A percentile compares a stretch with the other conserved stretches of the same genome.
Conservation (phyloP, 2,888 invertebrate species). For the Dynastes maya region DNA sequence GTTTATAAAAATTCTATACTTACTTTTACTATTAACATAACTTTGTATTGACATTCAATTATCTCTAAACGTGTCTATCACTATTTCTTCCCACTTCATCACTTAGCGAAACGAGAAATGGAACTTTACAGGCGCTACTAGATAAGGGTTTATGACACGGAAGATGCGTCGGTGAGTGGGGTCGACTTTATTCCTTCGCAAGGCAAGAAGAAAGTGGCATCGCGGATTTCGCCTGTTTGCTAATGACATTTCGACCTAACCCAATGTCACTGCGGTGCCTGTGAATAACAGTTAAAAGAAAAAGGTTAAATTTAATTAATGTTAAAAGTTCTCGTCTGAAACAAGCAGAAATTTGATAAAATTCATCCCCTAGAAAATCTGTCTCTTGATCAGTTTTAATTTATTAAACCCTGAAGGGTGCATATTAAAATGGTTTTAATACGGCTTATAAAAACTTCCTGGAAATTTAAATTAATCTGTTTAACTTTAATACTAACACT, state of each 20-base stretch:
- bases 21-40: too few species aligned
- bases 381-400: conserved; percentile 13
- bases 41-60: too few species aligned
- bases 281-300: conserved; percentile 17
- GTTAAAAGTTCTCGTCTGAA: conserved; percentile 24
- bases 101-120: conserved; percentile 13
- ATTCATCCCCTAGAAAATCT: conserved; percentile 24
- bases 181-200: conserved; percentile 20
- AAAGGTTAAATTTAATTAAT: conserved; percentile 42
- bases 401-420: conserved; percentile 7
- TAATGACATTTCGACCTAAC: conserved; percentile 42
- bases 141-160: conserved; percentile 8
- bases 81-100: conserved; percentile 9
- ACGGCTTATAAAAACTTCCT: not conserved
- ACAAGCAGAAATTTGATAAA: conserved; percentile 29
- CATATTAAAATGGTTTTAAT: not conserved
- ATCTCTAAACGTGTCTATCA: not conserved
- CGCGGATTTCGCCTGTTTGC: conserved; percentile 8
- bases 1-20: too few species aligned
- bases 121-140: conserved; percentile 13
- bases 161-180: conserved; percentile 12
- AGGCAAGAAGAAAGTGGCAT: conserved; percentile 1
- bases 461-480: not conserved
- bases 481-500: too few species aligned
- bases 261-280: conserved; percentile 34